Percentiles rank a stretch among this genome's conserved stretches.
Conservation (phyloP, 1,140 invertebrate genomes). For the Saccostrea cuccullata region DNA sequence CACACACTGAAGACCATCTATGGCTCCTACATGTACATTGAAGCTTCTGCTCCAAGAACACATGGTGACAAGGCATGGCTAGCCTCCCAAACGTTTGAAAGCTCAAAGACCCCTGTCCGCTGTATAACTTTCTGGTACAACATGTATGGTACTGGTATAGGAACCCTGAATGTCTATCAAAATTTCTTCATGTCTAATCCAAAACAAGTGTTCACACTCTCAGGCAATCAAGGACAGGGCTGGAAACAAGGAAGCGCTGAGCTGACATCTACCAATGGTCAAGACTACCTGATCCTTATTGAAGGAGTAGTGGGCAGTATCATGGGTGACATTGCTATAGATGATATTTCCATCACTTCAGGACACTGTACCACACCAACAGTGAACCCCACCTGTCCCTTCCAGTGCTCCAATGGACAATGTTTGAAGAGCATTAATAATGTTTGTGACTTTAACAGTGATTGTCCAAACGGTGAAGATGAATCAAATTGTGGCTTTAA, state of each 20-base stretch:
- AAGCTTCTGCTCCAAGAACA: conserved; percentile 68
- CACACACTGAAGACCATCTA: conserved; percentile 65
- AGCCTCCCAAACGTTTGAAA: conserved; percentile 60
- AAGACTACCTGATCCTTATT: conserved; percentile 63
- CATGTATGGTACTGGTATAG: conserved; percentile 84
- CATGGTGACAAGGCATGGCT: conserved; percentile 69
- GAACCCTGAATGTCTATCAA: conserved; percentile 66
- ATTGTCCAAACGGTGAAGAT: conserved; percentile 73
- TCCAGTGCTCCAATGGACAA: conserved; percentile 57
- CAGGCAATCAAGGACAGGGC: conserved; percentile 68
- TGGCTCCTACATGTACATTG: conserved; percentile 76
- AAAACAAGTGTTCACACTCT: conserved; percentile 63
- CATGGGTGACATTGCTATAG: conserved; percentile 71
- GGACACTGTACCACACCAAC: conserved; percentile 60
- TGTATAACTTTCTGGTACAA: conserved; percentile 84
- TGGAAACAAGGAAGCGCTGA: conserved; percentile 66
- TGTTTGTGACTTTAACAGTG: conserved; percentile 72
- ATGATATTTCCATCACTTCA: conserved; percentile 66
- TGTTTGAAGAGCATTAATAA: conserved; percentile 62
- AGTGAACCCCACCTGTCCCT: conserved; percentile 55
- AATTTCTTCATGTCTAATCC: conserved; percentile 34
- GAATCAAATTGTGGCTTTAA: conserved; percentile 69
- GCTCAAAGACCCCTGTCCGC: conserved; percentile 54
- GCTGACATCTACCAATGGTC: conserved; percentile 50
- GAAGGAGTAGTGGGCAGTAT: conserved; percentile 65